phyloP scores from a whole-genome alignment of 2,797 vertebrate species.

The Mus caroli region DNA sequence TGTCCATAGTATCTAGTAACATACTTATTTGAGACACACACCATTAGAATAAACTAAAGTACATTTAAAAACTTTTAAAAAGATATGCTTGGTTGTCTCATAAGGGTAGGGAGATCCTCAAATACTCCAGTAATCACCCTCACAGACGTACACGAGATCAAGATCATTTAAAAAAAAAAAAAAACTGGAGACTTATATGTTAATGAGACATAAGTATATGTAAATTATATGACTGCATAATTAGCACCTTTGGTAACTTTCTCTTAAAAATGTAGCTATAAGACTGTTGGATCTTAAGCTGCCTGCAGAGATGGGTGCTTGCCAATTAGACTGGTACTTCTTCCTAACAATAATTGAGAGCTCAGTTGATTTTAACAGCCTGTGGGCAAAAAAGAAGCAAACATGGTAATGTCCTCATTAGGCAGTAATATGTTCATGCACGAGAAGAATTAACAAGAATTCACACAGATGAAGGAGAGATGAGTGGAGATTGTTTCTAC shows the following conservation, averaged over 20 bases:
- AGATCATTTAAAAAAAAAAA: neutral
- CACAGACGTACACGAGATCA: conserved; percentile 32
- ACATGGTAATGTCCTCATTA: conserved; percentile 77
- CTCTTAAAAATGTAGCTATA: conserved; percentile 54
- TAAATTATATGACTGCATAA: conserved; percentile 74
- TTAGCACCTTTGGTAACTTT: conserved; percentile 75
- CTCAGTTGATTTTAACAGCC: conserved; percentile 73
- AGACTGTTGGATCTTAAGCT: conserved; percentile 68
- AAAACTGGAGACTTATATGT: conserved; percentile 34
- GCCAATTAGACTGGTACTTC: conserved; percentile 67
- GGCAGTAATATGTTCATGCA: conserved; percentile 34
- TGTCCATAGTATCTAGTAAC: neutral
- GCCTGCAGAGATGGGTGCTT: conserved; percentile 49
- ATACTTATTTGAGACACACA: conserved; percentile 44
- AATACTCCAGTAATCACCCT: conserved; percentile 20
- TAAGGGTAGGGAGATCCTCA: neutral
- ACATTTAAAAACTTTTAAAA: neutral
- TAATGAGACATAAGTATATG: conserved; percentile 70
- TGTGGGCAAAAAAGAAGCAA: conserved; percentile 65
- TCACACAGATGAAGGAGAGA: conserved; percentile 41
- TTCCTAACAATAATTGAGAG: conserved; percentile 74
- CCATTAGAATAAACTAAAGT: conserved; percentile 30
- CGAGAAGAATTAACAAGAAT: conserved; percentile 39
- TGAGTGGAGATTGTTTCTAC: conserved; percentile 1
- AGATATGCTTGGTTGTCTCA: conserved; percentile 35